phyloP scores from a whole-genome alignment of 2,113 vertebrate species.

The Percopsis transmontana region DNA sequence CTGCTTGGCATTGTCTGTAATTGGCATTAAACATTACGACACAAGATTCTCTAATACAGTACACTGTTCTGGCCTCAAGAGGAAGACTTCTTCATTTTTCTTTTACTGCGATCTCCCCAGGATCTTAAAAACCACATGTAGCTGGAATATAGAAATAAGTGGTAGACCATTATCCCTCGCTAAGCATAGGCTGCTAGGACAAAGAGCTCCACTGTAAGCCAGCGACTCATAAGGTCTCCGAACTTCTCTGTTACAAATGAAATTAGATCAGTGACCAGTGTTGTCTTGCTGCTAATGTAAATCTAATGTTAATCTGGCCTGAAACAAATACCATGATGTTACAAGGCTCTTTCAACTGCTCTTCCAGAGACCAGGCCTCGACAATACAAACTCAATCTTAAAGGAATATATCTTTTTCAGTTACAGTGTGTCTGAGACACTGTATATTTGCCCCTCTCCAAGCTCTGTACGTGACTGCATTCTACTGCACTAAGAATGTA shows the following conservation, averaged over 20 bases:
- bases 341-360: conserved; percentile 57
- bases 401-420: conserved; percentile 48
- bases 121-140: conserved; percentile 31
- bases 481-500: not conserved
- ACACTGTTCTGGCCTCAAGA: not conserved
- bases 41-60: not conserved
- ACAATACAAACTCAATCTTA: conserved; percentile 49
- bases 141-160: conserved; percentile 20
- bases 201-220: conserved; percentile 48
- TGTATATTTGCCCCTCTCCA: conserved; percentile 25
- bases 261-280: conserved; percentile 62
- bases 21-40: not conserved
- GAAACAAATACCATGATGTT: conserved; percentile 63
- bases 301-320: conserved; percentile 57
- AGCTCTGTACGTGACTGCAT: conserved; percentile 23
- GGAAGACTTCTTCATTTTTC: conserved; percentile 8
- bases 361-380: conserved; percentile 45
- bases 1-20: not conserved
- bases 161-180: conserved; percentile 35
- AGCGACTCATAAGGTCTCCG: conserved; percentile 35
- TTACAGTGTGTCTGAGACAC: conserved; percentile 27
- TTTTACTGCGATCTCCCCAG: conserved; percentile 17
- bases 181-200: conserved; percentile 33
- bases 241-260: conserved; percentile 59
- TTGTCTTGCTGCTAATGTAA: conserved; percentile 54